Conservation (phyloP, 2,113 vertebrate genomes). For the Scomber scombrus region DNA sequence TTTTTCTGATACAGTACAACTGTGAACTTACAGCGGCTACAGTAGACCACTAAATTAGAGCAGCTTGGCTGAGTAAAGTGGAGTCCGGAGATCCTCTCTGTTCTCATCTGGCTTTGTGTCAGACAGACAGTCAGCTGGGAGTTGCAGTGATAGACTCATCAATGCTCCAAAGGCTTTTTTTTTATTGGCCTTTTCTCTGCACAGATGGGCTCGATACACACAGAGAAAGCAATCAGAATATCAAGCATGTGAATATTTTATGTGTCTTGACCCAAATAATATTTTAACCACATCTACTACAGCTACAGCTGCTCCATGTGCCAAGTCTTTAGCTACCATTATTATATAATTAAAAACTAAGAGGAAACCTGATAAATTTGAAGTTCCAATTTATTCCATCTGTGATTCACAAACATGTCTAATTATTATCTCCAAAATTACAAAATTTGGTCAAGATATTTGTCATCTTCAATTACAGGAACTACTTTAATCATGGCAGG, state of each 20-base stretch:
- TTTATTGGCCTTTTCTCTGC: conserved; percentile 50
- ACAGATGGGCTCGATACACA: conserved; percentile 49
- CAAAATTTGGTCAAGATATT: neutral
- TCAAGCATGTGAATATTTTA: conserved; percentile 12
- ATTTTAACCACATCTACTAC: conserved; percentile 2
- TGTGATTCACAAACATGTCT: neutral
- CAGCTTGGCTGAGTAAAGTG: conserved; percentile 29
- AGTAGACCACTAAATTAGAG: conserved; percentile 32
- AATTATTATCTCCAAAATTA: neutral
- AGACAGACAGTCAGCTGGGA: conserved; percentile 61
- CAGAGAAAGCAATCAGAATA: conserved; percentile 40
- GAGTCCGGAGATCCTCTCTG: conserved; percentile 43
- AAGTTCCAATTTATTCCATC: neutral
- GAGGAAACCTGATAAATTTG: neutral
- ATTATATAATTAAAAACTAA: neutral
- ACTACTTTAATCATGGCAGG: neutral
- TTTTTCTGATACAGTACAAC: conserved; percentile 22
- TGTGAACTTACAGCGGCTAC: conserved; percentile 2
- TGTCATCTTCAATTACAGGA: neutral
- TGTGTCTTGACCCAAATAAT: conserved; percentile 47
- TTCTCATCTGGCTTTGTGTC: conserved; percentile 64
- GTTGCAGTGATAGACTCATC: conserved; percentile 63
- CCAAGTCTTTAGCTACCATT: neutral
- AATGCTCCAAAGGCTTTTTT: conserved; percentile 37
- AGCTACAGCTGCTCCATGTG: neutral